A percentile compares a stretch with the other conserved stretches of the same genome.
phyloP scores from a whole-genome alignment of 2,797 vertebrate species.

The Spheniscus humboldti region DNA sequence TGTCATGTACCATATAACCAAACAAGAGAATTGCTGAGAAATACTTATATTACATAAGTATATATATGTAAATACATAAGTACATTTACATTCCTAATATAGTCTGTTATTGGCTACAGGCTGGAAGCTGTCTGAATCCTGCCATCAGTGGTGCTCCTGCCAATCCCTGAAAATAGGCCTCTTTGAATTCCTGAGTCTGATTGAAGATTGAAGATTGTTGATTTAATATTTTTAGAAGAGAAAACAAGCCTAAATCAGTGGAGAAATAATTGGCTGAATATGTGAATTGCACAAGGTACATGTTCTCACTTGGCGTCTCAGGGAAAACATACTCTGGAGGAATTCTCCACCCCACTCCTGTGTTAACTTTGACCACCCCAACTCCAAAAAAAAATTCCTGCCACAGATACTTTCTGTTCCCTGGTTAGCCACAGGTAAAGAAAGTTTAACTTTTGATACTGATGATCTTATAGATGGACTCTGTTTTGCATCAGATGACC shows the following conservation, averaged over 20 bases:
- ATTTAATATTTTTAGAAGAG: constrained; percentile 47
- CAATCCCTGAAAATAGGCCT: background rate
- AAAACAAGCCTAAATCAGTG: constrained; percentile 9
- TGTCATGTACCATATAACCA: background rate
- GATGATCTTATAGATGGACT: background rate
- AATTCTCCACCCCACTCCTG: background rate
- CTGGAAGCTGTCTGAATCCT: background rate
- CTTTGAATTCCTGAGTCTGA: constrained; percentile 21
- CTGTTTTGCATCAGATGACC: background rate
- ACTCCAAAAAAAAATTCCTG: background rate
- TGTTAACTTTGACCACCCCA: background rate
- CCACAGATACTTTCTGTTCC: background rate
- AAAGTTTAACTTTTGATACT: background rate
- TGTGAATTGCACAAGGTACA: background rate
- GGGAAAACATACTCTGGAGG: background rate
- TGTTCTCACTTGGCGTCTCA: background rate
- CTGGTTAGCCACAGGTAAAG: background rate
- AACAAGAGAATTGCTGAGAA: background rate
- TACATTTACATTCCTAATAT: background rate
- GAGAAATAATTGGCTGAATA: background rate
- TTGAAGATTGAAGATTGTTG: constrained; percentile 47
- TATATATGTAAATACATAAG: background rate
- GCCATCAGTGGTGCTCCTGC: background rate
- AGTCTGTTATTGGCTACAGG: background rate
- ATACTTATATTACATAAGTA: background rate